Evolutionary conservation across 2,888 invertebrate genomes (phyloP), one percentile per base, ranked within the genome.

Genomic region (Desoria tigrina): DNA sequence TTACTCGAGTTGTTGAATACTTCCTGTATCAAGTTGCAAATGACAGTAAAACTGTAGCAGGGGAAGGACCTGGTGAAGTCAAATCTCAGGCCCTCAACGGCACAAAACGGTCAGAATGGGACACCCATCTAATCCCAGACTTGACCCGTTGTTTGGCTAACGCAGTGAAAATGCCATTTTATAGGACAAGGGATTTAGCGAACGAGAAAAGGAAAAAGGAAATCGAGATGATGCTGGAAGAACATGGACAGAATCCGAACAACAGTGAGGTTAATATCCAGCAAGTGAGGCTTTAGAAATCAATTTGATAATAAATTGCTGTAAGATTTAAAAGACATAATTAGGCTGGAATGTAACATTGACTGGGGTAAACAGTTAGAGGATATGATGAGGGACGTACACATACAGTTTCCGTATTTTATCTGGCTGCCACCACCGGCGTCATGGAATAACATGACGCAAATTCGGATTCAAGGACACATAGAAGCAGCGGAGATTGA

Each of bases 401-500:
- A 37, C 1, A 37, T 68, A 1, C 60, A 53, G 18, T 63, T 54
- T 54, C 68, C 68, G 1, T 68, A 64, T 32, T 37, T 42, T 58
- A 64, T 68, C 21, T 57, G 42, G 39, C 56, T 57, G 6, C 56
- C 56, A 21, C 21, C 42, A 23, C 39, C 56, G 11, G 2, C 24
- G 9, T 3, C 4, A 14, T 14, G 39, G 21, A 24, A 14, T 4
- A 42, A 57, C 27, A 27, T 14, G 6, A 54, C 54, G 32, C 27
- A 54, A 11, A 28, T 54, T n/a, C 28, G 18, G n/a, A 6, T 54
- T 26, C 26, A 14, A 23, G 18, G 24, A 7, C 42, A 63, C 49
- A 21, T 63, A 27, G 69, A 69, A 57, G 69, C 69, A 7, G 69
- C 65, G 1, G 69, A 69, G 24, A 39, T 63, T 1, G 69, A 69